Base-by-base conservation (phyloP, 2,113 vertebrate species). In the Aptenodytes forsteri region DNA sequence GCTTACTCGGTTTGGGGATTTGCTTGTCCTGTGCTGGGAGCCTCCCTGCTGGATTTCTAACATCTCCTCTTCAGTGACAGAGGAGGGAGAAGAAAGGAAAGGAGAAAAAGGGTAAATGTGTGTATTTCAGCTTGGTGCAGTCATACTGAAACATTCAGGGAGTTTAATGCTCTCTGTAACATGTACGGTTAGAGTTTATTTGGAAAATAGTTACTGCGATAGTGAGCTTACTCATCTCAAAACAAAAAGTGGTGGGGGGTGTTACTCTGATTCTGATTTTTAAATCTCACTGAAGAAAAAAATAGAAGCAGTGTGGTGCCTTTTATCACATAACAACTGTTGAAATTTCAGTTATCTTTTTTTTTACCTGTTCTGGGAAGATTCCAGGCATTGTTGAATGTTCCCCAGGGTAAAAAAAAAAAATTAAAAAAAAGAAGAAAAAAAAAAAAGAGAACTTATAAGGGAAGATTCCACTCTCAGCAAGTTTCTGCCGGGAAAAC, bases 191-290 rank as follows among this genome's bases (percentile, higher is more conserved):
- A 58, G 10, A 5, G 11, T 75, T 70, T 46, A 36, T 85, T 84
- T 95, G 38, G 27, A 76, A 95, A 82, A 54, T 14, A 76, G 22
- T 19, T 26, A 11, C 55, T 79, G 50, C 1, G 2, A 29, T 67
- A 67, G 25, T 65, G 16, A 75, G 6, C 9, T 75, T 79, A 27
- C 62, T 93, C 3, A 46, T 75, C 19, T 78, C 30, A 70, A 93
- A 93, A 69, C 14, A 65, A 47, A 86, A 67, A 44, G 13, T 1
- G 10, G 4, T 69, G 36, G n/a, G 15, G 22, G 14, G 2, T 87
- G 9, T 92, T 92, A 56, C 65, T 88, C 55, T 66, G 20, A 70
- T 75, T 87, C 40, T 65, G 15, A 22, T 85, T 96, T 80, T 73
- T 66, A 49, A 70, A 36, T 61, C 17, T 34, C 40, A 34, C 9